Conservation (phyloP, 1,140 invertebrate species). For the Tachypleus tridentatus region DNA sequence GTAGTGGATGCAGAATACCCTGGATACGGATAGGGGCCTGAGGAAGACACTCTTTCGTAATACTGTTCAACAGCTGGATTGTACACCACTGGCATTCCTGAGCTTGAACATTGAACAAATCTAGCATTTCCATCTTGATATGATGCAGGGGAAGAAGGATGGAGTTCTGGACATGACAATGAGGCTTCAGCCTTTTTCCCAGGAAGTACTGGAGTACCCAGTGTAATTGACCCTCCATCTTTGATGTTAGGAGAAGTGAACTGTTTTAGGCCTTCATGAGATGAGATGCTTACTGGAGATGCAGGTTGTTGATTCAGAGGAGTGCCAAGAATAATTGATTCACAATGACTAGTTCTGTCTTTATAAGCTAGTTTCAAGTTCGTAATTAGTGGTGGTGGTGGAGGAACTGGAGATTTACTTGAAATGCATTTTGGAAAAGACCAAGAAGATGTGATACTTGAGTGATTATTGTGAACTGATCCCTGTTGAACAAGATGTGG, state of each 20-base stretch:
- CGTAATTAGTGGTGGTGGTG: conserved; percentile 24
- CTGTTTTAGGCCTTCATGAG: conserved; percentile 48
- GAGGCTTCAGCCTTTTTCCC: conserved; percentile 1
- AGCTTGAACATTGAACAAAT: too few relatives aligned
- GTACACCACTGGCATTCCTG: conserved; percentile 14
- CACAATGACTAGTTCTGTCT: too few relatives aligned
- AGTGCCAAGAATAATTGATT: conserved; percentile 82
- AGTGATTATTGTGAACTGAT: conserved; percentile 4
- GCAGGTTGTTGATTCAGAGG: conserved; percentile 43
- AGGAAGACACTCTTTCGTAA: conserved; percentile 28
- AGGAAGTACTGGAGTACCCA: conserved; percentile 62
- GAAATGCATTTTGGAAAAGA: too few relatives aligned
- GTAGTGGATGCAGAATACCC: too few relatives aligned
- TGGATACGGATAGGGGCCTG: conserved; percentile 21
- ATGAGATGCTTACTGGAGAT: conserved; percentile 26
- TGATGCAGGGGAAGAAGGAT: not conserved
- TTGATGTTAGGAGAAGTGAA: conserved; percentile 43
- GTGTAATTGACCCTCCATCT: conserved; percentile 80
- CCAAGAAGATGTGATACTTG: conserved; percentile 23
- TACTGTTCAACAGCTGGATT: conserved; percentile 24
- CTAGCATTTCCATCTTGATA: conserved; percentile 11
- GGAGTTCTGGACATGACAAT: not conserved
- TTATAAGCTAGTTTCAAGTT: conserved; percentile 13
- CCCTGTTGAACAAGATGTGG: conserved; percentile 25
- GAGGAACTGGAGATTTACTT: conserved; percentile 21